Conservation (phyloP, 2,113 vertebrate species). For the Gavia stellata region DNA sequence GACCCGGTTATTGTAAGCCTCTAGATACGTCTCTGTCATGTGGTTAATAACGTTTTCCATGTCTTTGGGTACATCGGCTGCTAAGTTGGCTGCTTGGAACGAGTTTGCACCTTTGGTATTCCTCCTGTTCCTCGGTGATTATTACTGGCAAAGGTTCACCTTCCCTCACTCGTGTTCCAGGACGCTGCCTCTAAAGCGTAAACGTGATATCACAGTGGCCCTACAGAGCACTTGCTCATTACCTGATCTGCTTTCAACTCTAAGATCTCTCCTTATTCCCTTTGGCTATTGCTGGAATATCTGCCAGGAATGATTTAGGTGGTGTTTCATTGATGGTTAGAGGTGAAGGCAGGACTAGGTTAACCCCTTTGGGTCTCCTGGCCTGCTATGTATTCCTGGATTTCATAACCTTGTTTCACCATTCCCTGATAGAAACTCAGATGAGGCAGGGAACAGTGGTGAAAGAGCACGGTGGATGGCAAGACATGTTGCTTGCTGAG, state of each 20-base stretch:
- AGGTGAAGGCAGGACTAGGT: neutral
- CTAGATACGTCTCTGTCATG: accelerated
- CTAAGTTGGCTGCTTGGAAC: accelerated
- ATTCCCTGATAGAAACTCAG: accelerated
- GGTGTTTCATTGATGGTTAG: neutral
- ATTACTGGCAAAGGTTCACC: accelerated
- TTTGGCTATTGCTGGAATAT: neutral
- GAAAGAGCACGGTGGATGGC: accelerated
- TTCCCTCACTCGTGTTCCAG: neutral
- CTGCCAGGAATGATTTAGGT: neutral
- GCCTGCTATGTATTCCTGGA: neutral
- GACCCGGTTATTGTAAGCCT: accelerated
- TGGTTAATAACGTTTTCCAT: no score
- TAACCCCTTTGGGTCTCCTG: neutral
- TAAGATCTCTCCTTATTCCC: neutral
- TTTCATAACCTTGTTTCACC: neutral
- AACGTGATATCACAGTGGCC: accelerated
- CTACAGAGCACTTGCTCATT: neutral
- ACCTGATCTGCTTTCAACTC: neutral
- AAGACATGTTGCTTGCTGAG: accelerated
- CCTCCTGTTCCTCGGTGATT: neutral
- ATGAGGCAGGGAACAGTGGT: neutral
- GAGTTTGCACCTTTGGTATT: no score
- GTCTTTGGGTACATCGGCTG: neutral
- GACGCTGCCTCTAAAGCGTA: accelerated